Conservation (phyloP, 2,113 vertebrate genomes). For the Peucedramus taeniatus region DNA sequence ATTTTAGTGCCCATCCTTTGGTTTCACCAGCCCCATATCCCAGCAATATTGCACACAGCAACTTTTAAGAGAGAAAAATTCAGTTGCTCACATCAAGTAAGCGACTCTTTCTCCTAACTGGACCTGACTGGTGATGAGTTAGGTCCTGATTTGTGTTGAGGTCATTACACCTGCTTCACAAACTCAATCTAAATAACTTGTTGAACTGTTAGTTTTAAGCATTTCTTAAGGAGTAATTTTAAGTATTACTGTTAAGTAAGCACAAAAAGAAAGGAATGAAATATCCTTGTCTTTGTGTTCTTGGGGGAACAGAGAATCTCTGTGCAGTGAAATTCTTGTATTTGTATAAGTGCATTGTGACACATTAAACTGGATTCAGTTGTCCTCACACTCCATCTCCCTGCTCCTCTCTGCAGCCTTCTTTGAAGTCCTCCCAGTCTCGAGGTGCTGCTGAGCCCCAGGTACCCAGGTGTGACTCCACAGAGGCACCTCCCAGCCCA, state of each 20-base stretch:
- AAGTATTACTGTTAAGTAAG: background rate
- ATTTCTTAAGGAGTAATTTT: background rate
- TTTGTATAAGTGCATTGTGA: background rate
- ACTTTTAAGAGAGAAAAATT: background rate
- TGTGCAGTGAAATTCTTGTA: background rate
- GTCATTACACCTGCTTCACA: background rate
- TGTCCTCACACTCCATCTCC: background rate
- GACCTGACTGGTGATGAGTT: background rate
- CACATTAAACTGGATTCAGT: background rate
- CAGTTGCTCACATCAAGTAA: background rate
- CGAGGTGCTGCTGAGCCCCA: background rate
- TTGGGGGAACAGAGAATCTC: background rate
- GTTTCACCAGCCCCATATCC: background rate
- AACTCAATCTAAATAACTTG: background rate
- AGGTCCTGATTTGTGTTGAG: background rate
- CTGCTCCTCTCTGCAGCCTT: background rate
- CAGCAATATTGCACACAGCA: conserved; percentile 4
- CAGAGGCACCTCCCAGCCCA: background rate
- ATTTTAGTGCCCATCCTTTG: background rate
- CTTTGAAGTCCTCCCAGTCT: background rate
- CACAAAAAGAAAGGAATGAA: background rate
- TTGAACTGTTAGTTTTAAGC: background rate
- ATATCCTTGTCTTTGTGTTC: background rate
- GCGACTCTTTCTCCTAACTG: background rate
- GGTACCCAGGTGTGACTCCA: background rate